Conservation (phyloP, 2,113 vertebrate genomes). For the Calyptomena viridis region DNA sequence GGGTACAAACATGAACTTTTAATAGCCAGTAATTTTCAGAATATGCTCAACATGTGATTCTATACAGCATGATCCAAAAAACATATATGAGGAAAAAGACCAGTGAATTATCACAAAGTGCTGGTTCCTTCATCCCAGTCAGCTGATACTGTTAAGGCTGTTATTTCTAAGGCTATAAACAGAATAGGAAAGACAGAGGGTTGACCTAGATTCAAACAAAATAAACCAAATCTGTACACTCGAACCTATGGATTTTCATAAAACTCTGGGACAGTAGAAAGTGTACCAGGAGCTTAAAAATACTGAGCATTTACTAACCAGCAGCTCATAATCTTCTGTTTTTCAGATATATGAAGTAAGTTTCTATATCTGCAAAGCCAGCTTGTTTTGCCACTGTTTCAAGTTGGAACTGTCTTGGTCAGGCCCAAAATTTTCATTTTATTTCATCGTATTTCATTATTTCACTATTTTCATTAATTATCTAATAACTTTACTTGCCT, state of each 20-base stretch:
- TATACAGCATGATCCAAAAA: not conserved
- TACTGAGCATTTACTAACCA: not conserved
- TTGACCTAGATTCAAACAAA: slow-evolving; percentile 23
- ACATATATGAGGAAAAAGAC: not conserved
- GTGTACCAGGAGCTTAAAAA: not conserved
- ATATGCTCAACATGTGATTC: not conserved
- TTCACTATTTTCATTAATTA: not conserved
- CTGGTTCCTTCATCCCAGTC: not conserved
- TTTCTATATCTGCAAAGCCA: not conserved
- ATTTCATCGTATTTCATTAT: too few species aligned
- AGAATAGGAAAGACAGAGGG: not conserved
- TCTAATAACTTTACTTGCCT: not conserved
- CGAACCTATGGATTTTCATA: not conserved
- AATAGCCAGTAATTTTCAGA: not conserved
- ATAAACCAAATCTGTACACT: not conserved
- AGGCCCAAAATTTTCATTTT: too few species aligned
- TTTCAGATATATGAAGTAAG: not conserved
- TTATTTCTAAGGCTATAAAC: not conserved
- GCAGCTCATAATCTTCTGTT: not conserved
- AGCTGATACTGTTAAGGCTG: not conserved
- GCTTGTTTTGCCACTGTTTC: not conserved
- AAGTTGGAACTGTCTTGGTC: not conserved
- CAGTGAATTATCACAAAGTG: not conserved
- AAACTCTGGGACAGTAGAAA: not conserved
- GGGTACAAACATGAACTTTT: not conserved